Evolutionary conservation across 2,797 vertebrate genomes (phyloP).

Genomic region (Alosa sapidissima): DNA sequence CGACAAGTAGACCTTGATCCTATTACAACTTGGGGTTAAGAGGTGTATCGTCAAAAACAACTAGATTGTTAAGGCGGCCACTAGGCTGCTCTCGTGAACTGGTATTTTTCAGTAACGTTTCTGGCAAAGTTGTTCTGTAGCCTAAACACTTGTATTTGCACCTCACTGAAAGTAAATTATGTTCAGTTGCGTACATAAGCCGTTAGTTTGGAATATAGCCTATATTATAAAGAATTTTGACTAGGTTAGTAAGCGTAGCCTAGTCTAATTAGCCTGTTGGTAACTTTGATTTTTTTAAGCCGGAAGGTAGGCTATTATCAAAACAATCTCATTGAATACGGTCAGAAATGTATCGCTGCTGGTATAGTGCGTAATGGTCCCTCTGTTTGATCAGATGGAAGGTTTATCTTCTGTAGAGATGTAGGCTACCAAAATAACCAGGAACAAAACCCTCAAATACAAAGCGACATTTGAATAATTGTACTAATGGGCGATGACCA

Average conservation of each 20-base stretch:
- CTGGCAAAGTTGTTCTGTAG: too few relatives aligned
- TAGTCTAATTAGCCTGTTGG: too few relatives aligned
- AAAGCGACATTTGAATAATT: neutral
- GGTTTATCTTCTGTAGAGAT: neutral
- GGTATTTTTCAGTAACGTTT: neutral
- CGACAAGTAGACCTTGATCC: slow-evolving; percentile 8
- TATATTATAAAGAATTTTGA: neutral
- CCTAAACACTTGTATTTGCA: neutral
- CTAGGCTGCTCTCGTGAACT: neutral
- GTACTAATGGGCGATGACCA: neutral
- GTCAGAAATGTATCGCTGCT: neutral
- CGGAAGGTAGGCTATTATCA: too few relatives aligned
- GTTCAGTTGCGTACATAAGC: neutral
- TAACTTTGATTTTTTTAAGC: too few relatives aligned
- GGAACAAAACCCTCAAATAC: neutral
- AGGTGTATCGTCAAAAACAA: neutral
- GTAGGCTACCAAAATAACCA: neutral
- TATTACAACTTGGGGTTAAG: slow-evolving; percentile 5
- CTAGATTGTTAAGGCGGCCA: neutral
- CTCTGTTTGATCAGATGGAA: neutral
- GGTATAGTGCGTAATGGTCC: neutral
- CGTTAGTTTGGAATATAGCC: neutral
- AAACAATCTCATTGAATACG: neutral
- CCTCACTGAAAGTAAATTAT: neutral
- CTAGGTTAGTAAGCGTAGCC: too few relatives aligned